Evolutionary conservation across 2,888 invertebrate genomes (phyloP).

Genomic region (Drosophila testacea): DNA sequence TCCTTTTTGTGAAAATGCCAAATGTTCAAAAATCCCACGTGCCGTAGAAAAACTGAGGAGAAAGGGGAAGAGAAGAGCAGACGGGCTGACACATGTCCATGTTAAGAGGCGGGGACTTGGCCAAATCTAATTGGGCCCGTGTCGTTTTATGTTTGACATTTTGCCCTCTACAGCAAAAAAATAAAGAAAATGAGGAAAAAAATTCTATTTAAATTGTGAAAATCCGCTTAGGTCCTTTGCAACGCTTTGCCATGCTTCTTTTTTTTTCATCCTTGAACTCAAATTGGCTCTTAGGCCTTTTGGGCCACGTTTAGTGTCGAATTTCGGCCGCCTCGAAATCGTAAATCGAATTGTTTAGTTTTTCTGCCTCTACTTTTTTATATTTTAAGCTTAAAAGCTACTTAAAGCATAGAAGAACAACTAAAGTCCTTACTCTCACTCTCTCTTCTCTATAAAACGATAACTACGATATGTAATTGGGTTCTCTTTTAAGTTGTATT

Average conservation of each 20-base stretch:
- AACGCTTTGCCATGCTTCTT: slow-evolving; percentile 44
- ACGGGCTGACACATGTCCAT: slow-evolving; percentile 12
- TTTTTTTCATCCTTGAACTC: slow-evolving; percentile 17
- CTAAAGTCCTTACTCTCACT: neutral
- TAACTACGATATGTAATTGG: slow-evolving; percentile 6
- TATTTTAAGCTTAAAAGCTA: slow-evolving; percentile 68
- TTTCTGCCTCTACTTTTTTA: slow-evolving; percentile 8
- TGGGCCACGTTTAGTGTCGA: slow-evolving; percentile 54
- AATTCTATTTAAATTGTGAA: slow-evolving; percentile 73
- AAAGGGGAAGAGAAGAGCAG: neutral
- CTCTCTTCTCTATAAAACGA: slow-evolving; percentile 4
- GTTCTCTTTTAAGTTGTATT: slow-evolving; percentile 7
- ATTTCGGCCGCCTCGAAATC: slow-evolving; percentile 45
- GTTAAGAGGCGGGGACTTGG: slow-evolving; percentile 5
- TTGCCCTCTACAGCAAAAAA: slow-evolving; percentile 59
- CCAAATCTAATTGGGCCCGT: slow-evolving; percentile 71
- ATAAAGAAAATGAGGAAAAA: slow-evolving; percentile 15
- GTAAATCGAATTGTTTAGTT: slow-evolving; percentile 68
- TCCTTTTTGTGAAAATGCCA: slow-evolving; percentile 36
- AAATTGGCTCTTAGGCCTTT: slow-evolving; percentile 31
- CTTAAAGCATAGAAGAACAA: slow-evolving; percentile 47
- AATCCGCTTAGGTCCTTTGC: slow-evolving; percentile 65
- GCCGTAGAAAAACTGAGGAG: neutral
- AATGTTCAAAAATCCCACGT: slow-evolving; percentile 71
- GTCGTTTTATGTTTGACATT: slow-evolving; percentile 68